A percentile compares a stretch with the other conserved stretches of the same genome.
Conservation (phyloP, 2,888 invertebrate genomes). For the Nemoura dubitans region DNA sequence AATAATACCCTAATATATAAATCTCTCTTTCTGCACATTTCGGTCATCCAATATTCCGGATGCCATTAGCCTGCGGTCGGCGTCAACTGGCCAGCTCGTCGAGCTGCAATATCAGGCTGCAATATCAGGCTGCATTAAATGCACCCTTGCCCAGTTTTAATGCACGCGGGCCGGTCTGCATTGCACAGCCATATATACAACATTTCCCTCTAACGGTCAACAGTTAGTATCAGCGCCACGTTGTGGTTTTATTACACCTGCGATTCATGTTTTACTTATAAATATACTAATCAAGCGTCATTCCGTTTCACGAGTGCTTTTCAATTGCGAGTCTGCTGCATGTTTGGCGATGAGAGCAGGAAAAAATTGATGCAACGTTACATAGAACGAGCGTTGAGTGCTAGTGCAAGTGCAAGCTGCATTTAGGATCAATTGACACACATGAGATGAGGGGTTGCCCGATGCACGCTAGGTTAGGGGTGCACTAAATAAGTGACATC, state of each 20-base stretch:
- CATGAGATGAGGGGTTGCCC: too few relatives aligned
- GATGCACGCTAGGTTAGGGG: too few relatives aligned
- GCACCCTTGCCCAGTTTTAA: slow-evolving; percentile 1
- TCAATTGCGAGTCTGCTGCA: background rate
- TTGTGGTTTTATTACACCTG: background rate
- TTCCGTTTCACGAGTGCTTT: background rate
- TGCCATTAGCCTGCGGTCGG: slow-evolving; percentile 12
- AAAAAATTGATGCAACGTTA: background rate
- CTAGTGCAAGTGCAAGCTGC: background rate
- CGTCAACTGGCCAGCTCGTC: background rate
- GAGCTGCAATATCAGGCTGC: too few relatives aligned
- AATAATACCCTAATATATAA: slow-evolving; percentile 7
- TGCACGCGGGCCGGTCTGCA: background rate
- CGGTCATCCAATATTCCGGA: slow-evolving; percentile 37
- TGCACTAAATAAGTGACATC: too few relatives aligned
- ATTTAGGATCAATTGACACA: background rate
- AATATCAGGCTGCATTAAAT: background rate
- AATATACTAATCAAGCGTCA: background rate
- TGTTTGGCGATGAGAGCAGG: background rate
- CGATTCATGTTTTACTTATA: slow-evolving; percentile 12
- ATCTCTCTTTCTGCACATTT: slow-evolving; percentile 20
- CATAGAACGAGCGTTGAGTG: background rate
- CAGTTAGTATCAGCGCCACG: background rate
- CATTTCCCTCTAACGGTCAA: background rate
- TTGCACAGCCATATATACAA: background rate